A percentile compares a stretch with the other conserved stretches of the same genome.
phyloP scores from a whole-genome alignment of 2,113 vertebrate genomes.

The Myotis yumanensis region DNA sequence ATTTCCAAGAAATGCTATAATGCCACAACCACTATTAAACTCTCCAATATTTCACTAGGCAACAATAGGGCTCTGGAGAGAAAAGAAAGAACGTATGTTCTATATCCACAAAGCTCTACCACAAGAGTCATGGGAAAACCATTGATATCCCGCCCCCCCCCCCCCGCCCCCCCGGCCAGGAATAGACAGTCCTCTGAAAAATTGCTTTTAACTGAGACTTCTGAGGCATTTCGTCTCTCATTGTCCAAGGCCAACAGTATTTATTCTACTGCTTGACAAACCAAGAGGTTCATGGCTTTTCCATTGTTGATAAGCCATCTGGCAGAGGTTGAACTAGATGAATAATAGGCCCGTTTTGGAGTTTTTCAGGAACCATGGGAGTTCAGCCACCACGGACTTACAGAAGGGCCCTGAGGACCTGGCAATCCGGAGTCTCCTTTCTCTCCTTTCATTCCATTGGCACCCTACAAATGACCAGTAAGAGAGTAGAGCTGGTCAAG shows the following conservation, averaged over 20 bases:
- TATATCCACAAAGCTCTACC: not conserved
- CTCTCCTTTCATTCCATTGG: slow-evolving; percentile 93
- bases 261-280: not conserved
- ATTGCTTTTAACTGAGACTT: not conserved
- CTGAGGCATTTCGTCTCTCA: slow-evolving; percentile 8
- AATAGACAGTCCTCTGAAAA: slow-evolving; percentile 33
- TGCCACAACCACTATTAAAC: not conserved
- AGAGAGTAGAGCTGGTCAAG: not conserved
- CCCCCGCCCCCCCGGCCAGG: not conserved
- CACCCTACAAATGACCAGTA: slow-evolving; percentile 86
- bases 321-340: not conserved
- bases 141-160: not conserved
- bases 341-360: not conserved
- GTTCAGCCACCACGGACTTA: slow-evolving; percentile 82
- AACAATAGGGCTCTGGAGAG: slow-evolving; percentile 42
- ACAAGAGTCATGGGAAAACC: not conserved
- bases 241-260: not conserved
- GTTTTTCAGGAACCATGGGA: not conserved
- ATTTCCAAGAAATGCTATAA: slow-evolving; percentile 43
- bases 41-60: slow-evolving; percentile 17
- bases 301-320: not conserved
- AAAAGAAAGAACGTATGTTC: not conserved
- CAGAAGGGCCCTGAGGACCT: slow-evolving; percentile 95
- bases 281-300: not conserved
- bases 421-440: slow-evolving; percentile 94